Base-by-base conservation (phyloP, 92 coral and sea anemone genomes). In the Phenganax subtilis region DNA sequence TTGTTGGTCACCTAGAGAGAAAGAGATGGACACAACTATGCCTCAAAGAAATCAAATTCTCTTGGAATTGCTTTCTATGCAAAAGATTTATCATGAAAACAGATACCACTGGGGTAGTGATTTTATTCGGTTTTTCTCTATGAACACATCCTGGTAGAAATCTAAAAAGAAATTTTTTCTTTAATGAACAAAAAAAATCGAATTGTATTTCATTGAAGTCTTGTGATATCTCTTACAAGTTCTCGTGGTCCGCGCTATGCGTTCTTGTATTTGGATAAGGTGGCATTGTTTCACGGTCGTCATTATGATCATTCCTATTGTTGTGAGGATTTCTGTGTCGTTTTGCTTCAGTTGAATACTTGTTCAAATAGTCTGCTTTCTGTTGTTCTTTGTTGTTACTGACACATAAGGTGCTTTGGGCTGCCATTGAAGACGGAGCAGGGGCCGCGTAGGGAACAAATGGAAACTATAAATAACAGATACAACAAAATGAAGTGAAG, bases 401-500 rank as follows among this genome's bases (percentile, higher is more conserved):
- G 47, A 64, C 70, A 25, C 20, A 28, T 11, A 10, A 20, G 70
- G 70, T 58, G 29, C 25, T 14, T 52, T 69, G 51, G 2, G 81
- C 69, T 8, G 81, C 81, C 55, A 76, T 10, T 76, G 81, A 76
- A 8, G 16, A 28, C 3, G 81, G 81, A 57, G 81, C 81, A 58
- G 81, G 81, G 16, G 81, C 81, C 30, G 81, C 81, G 52, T 57
- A 76, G 3, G 81, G 81, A 20, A 76, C 57, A 76, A 76, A 76
- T 10, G 81, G 70, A 37, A 70, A 58, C 69, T 76, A 52, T 12
- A 57, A 58, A 75, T 20, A 15, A 17, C 12, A 25, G 51, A 69
- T 9, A 51, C 10, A 51, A 69, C 0, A 17, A 1, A 37, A 2
- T 37, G 47, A 37, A 2, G 5, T 37, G 47, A 14, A 59, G 65